A percentile compares a stretch with the other conserved stretches of the same genome.
phyloP scores from a whole-genome alignment of 2,113 vertebrate species.

The Micronycteris hirsuta region DNA sequence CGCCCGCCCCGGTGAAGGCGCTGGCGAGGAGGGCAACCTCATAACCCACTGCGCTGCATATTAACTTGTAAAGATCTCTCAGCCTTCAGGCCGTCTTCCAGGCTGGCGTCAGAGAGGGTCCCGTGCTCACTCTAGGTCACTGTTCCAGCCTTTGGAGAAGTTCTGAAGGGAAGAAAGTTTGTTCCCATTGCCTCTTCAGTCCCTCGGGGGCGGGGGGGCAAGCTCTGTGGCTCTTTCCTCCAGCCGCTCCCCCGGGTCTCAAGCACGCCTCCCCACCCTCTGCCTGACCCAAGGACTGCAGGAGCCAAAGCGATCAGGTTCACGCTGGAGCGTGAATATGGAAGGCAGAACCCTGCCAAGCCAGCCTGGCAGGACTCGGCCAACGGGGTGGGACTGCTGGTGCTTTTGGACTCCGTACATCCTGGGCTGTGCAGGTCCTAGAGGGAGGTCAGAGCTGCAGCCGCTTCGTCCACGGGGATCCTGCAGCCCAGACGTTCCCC shows the following conservation, averaged over 20 bases:
- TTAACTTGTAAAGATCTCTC: neutral
- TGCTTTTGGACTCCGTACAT: neutral
- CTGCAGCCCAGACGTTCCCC: too few relatives aligned
- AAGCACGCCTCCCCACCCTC: neutral
- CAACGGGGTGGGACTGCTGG: neutral
- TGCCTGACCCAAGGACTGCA: neutral
- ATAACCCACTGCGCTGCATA: neutral
- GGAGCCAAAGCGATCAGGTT: neutral
- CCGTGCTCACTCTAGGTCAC: neutral
- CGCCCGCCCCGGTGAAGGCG: neutral
- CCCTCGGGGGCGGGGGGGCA: neutral
- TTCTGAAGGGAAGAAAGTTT: neutral
- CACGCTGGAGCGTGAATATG: neutral
- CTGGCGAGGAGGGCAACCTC: neutral
- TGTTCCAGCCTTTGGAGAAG: neutral
- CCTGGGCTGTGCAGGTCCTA: neutral
- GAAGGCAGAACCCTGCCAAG: neutral
- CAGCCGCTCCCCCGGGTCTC: neutral
- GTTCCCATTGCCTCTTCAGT: neutral
- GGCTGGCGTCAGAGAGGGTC: neutral
- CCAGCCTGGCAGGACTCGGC: neutral
- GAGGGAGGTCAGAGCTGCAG: neutral
- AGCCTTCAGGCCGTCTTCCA: neutral
- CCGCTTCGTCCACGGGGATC: neutral
- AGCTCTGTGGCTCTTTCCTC: neutral